A percentile compares a stretch with the other conserved stretches of the same genome.
phyloP scores from a whole-genome alignment of 2,797 vertebrate genomes.

The Mallotus villosus region DNA sequence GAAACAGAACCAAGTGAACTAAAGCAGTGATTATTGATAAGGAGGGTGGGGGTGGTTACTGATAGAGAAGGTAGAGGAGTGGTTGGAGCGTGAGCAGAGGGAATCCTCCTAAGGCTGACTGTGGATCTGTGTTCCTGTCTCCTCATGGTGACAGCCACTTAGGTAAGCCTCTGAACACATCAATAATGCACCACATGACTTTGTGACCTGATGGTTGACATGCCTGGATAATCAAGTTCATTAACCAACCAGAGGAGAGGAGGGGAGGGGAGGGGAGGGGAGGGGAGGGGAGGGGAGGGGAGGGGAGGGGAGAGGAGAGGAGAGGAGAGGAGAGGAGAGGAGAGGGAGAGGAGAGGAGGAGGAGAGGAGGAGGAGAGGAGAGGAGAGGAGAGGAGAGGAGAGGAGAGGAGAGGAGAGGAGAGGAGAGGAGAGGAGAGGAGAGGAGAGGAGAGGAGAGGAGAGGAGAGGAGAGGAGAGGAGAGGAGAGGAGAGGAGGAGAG shows the following conservation, averaged over 20 bases:
- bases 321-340: not conserved
- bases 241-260: not conserved
- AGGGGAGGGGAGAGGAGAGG: not conserved
- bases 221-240: conserved; percentile 4
- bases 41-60: not conserved
- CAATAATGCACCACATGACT: conserved; percentile 21
- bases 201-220: conserved; percentile 3
- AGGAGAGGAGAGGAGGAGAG: not conserved
- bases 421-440: too few relatives aligned
- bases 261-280: too few relatives aligned
- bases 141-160: not conserved
- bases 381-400: too few relatives aligned
- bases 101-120: not conserved
- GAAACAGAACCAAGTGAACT: too few relatives aligned
- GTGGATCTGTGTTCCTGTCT: not conserved
- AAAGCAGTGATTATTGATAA: too few relatives aligned
- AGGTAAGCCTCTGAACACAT: conserved; percentile 6
- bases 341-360: too few relatives aligned
- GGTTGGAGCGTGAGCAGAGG: not conserved
- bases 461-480: not conserved
- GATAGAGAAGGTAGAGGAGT: not conserved
- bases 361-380: too few relatives aligned
- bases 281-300: too few relatives aligned
- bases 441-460: not conserved
- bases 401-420: too few relatives aligned